Base-by-base conservation (phyloP, 2,888 invertebrate genomes). In the Ferdinandea cuprea region DNA sequence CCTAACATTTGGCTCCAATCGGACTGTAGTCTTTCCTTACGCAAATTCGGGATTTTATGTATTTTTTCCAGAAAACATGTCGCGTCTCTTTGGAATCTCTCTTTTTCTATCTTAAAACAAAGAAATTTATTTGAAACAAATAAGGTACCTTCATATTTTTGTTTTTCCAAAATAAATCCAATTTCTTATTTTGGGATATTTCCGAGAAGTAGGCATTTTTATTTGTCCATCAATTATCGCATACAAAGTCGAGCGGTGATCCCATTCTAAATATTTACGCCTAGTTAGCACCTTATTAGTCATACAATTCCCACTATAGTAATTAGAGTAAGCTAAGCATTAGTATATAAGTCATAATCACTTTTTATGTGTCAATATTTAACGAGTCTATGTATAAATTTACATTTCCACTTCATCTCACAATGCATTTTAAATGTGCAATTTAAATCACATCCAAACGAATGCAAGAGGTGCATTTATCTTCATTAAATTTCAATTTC, bases 341-440 rank as follows among this genome's bases (percentile, higher is more conserved):
- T 35, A 63, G 48, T 25, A 15, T 11, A 7, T 1, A 21, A 3
- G 32, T 46, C 35, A 17, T 58, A 48, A 48, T 44, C 48, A 40
- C 15, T 17, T 11, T 37, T 19, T n/a, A 40, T 48, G 2, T 69
- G 69, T 69, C 48, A 69, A 69, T 50, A 59, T 59, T 48, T 59
- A 42, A 9, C 9, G 17, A 25, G 6, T 35, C 35, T 21, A 9
- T 2, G 44, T 19, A n/a, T n/a, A n/a, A n/a, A n/a, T n/a, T n/a
- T n/a, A n/a, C n/a, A n/a, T n/a, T n/a, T n/a, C n/a, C n/a, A n/a
- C n/a, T n/a, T n/a, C n/a, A n/a, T n/a, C n/a, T n/a, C n/a, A n/a
- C n/a, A n/a, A n/a, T n/a, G n/a, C n/a, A 5, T 4, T 8, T 15
- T 11, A 9, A 42, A 17, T 5, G 8, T n/a, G 21, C 15, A 30